These are phyloP conservation scores for Gobius niger DNA, from an alignment of 2,113 vertebrate species.

Conservation along the genomic window DNA sequence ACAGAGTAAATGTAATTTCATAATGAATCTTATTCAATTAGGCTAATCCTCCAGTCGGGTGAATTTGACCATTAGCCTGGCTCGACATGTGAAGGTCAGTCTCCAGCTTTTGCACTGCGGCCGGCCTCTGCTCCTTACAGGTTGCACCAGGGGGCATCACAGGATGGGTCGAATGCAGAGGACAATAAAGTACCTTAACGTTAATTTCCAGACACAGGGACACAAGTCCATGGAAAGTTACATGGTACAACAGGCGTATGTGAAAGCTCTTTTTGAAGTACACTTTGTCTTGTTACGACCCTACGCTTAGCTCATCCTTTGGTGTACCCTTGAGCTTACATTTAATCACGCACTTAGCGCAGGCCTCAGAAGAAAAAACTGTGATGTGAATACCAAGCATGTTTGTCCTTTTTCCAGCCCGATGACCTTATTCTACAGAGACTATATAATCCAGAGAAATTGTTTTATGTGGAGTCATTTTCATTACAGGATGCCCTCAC, in stretches of 20 bases:
- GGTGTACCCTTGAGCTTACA: constrained; percentile 15
- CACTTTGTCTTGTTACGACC: not conserved
- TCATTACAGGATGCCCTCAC: constrained; percentile 27
- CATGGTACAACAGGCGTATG: not conserved
- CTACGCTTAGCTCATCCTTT: not conserved
- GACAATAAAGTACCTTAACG: too few relatives aligned
- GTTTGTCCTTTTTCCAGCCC: constrained; percentile 9
- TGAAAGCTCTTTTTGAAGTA: not conserved
- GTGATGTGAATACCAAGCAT: constrained; percentile 14
- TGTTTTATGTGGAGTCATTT: constrained; percentile 28
- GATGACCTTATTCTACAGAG: constrained; percentile 14
- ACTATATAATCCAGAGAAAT: constrained; percentile 37
- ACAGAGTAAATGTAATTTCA: too few relatives aligned
- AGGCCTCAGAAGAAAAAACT: constrained; percentile 10
- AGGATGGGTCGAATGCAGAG: too few relatives aligned
- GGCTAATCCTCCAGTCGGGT: too few relatives aligned
- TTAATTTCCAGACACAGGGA: too few relatives aligned
- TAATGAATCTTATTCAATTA: too few relatives aligned
- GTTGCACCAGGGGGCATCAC: too few relatives aligned
- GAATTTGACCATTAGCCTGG: too few relatives aligned
- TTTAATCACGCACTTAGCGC: constrained; percentile 10
- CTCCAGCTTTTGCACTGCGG: too few relatives aligned
- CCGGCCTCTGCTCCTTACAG: too few relatives aligned
- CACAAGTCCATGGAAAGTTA: not conserved
- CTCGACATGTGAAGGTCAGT: too few relatives aligned